Conservation (phyloP, 2,797 vertebrate genomes). For the Neosilurus mollespiculum region DNA sequence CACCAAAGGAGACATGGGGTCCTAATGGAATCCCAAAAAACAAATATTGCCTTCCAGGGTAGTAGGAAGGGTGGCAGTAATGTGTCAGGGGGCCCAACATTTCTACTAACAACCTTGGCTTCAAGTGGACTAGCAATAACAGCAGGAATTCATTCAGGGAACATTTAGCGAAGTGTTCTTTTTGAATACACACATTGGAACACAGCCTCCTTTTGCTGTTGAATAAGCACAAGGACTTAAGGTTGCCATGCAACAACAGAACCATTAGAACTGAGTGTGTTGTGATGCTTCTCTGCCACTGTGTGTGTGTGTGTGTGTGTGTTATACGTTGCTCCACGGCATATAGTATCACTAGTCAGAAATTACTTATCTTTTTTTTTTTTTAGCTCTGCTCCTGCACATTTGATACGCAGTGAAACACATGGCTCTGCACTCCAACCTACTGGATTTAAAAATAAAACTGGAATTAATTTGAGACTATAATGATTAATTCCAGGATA, state of each 20-base stretch:
- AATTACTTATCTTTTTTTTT: neutral
- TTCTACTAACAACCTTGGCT: neutral
- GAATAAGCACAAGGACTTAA: slow-evolving; percentile 14
- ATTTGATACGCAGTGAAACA: neutral
- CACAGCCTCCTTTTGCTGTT: slow-evolving; percentile 5
- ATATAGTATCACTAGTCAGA: neutral
- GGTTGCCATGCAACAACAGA: slow-evolving; percentile 45
- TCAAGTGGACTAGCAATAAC: neutral
- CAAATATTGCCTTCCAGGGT: neutral
- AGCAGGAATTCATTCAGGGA: neutral
- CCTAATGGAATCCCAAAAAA: neutral
- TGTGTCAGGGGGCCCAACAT: neutral
- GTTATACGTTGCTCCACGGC: neutral
- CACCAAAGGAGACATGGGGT: neutral
- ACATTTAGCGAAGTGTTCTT: neutral
- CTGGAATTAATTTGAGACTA: neutral
- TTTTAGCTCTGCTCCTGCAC: neutral
- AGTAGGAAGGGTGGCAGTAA: neutral
- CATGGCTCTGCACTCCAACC: neutral
- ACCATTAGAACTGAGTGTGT: slow-evolving; percentile 1
- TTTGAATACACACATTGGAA: neutral
- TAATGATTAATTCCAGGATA: neutral
- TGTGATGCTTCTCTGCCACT: neutral
- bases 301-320: neutral
- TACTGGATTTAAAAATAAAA: neutral